These are phyloP conservation scores for Odocoileus virginianus DNA, from an alignment of 2,113 vertebrate genomes.

Conservation along the genomic window DNA sequence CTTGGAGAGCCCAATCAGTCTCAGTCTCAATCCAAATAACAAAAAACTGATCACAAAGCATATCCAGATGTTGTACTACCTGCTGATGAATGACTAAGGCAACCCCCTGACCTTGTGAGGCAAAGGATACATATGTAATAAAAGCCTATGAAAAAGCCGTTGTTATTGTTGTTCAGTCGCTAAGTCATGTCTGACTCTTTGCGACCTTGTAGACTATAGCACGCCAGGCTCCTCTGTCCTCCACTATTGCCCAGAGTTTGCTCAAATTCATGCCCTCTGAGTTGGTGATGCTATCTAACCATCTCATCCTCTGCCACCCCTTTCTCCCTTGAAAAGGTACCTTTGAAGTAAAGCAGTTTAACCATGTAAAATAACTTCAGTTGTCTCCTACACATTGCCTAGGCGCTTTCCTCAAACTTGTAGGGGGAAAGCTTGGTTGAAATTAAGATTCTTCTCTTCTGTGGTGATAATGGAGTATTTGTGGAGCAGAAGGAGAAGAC, in stretches of 20 bases:
- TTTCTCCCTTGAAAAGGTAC: not conserved
- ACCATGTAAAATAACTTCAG: not conserved
- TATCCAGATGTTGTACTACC: not conserved
- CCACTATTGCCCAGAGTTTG: not conserved
- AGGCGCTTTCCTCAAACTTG: not conserved
- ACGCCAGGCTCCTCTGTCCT: not conserved
- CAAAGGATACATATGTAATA: not conserved
- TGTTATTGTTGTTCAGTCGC: not conserved
- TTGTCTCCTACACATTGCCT: not conserved
- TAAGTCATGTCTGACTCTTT: not conserved
- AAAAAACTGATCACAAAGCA: not conserved
- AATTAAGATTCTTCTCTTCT: not conserved
- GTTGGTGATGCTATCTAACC: not conserved
- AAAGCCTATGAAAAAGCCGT: not conserved
- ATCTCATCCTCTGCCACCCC: not conserved
- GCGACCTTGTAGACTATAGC: not conserved
- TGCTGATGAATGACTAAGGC: not conserved
- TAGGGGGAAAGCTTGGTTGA: not conserved
- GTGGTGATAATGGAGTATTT: not conserved
- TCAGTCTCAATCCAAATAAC: not conserved
- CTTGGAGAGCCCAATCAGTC: not conserved
- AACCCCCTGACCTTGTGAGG: not conserved
- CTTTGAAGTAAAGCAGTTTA: not conserved
- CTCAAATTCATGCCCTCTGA: not conserved
- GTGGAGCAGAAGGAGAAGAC: not conserved